Base-by-base conservation (phyloP, 1,140 invertebrate species). In the Galleria mellonella region DNA sequence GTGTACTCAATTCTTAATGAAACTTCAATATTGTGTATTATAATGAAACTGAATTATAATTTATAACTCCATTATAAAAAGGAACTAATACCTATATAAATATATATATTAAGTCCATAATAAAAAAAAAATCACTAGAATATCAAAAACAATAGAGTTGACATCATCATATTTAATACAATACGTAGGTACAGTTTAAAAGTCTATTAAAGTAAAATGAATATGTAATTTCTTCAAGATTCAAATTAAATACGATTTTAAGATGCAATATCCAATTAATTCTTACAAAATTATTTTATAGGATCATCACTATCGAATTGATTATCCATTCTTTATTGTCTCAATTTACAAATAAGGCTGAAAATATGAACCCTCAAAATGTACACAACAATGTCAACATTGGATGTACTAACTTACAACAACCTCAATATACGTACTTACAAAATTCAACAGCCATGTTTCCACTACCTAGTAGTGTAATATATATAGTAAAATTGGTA, bases 361-460 rank as follows among this genome's bases (percentile, higher is more conserved):
- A 44, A 51, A 50, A 57, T 54, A 52, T 47, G 2, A 52, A 30
- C 14, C 60, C 65, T 15, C 41, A 23, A 23, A 23, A 23, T 23
- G 9, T 67, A n/a, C 55, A 63, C 62, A 77, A 75, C 71, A 76
- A 67, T 67, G 47, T 72, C 60, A 77, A 79, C 69, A 74, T 60
- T 51, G 53, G 51, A 51, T 52, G 41, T 54, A 55, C 49, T 65
- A 62, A 60, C 64, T 70, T 70, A 71, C 66, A 83, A 83, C 71
- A 81, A 81, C 63, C 60, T 71, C 61, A 54, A 64, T 69, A 72
- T 74, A 70, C 58, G 53, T 67, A 72, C 42, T 60, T 70, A 72
- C 59, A 82, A 74, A 77, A 70, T 71, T 77, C 56, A 78, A 83
- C 76, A 83, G 76, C 79, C 79, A 83, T 82, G 45, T 67, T 78